Conservation (phyloP, 2,888 invertebrate genomes). For the Acanthococcus lagerstroemiae region DNA sequence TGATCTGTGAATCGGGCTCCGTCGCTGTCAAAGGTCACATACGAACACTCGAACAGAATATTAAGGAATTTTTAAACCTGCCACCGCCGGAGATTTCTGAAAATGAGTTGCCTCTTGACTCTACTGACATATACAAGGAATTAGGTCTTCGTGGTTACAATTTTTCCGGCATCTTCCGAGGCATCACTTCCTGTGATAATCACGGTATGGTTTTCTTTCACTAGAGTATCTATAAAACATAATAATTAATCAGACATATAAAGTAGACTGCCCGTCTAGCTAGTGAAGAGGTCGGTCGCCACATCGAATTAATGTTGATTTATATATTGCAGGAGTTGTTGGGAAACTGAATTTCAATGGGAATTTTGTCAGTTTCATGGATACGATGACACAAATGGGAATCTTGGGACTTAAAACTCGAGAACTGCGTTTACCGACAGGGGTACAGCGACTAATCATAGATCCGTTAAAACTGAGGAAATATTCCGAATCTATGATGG, state of each 20-base stretch:
- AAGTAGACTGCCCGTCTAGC: not conserved
- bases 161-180: constrained; percentile 70
- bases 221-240: no score
- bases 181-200: constrained; percentile 64
- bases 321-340: constrained; percentile 45
- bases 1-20: constrained; percentile 76
- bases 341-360: constrained; percentile 75
- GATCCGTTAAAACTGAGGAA: constrained; percentile 62
- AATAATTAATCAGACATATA: not conserved
- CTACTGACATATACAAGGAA: constrained; percentile 75
- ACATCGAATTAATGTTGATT: no score
- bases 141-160: constrained; percentile 77
- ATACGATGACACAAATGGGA: constrained; percentile 89
- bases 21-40: constrained; percentile 73
- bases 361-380: constrained; percentile 92
- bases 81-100: constrained; percentile 43
- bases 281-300: no score
- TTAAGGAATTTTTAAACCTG: constrained; percentile 53
- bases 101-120: constrained; percentile 48
- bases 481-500: constrained; percentile 40
- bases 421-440: constrained; percentile 79
- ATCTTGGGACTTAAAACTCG: constrained; percentile 66
- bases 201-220: constrained; percentile 43
- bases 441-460: constrained; percentile 69
- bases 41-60: constrained; percentile 52